Base-by-base conservation (phyloP, 2,888 invertebrate genomes). In the Octodonta nipae region DNA sequence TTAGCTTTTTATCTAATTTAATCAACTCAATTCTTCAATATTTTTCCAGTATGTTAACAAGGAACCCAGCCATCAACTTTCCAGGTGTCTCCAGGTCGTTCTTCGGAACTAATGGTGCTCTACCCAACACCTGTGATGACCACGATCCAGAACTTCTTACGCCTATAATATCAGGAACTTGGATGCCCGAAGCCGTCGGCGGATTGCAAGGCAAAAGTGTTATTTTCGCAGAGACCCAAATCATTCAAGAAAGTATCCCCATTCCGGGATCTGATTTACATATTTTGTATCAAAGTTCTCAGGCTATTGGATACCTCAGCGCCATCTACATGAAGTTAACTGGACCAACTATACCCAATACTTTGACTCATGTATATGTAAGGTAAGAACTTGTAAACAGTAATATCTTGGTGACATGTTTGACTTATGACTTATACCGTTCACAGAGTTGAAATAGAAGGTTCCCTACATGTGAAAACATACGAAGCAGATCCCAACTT, bases 401-500 rank as follows among this genome's bases (percentile, higher is more conserved):
- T 88, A 1, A n/a, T n/a, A n/a, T n/a, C n/a, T n/a, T n/a, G n/a
- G n/a, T n/a, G n/a, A n/a, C n/a, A n/a, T n/a, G n/a, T n/a, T 4
- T 5, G 12, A 2, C 12, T 17, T n/a, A 13, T 15, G 25, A 26
- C 13, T 16, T 28, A 20, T 20, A n/a, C 31, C 10, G 30, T 20
- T 30, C 14, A 6, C 11, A 40, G 40, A 24, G 41, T 41, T 8
- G 86, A 86, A 54, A 88, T 52, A 13, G 92, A 93, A 62, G 95
- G 95, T 4, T 86, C 88, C 2, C 67, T 89, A 8, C 85, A 91
- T 60, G 82, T 88, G 8, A 84, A 85, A 61, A 80, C 82, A 1
- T 93, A 96, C 60, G 95, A 95, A 63, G 93, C 96, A 1, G 93
- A 93, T 61, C 88, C 93, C 0, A 86, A 89, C 57, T 67, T 98